A percentile compares a stretch with the other conserved stretches of the same genome.
Evolutionary conservation across 2,888 invertebrate genomes (phyloP).

Genomic region (Idaea dimidiata): DNA sequence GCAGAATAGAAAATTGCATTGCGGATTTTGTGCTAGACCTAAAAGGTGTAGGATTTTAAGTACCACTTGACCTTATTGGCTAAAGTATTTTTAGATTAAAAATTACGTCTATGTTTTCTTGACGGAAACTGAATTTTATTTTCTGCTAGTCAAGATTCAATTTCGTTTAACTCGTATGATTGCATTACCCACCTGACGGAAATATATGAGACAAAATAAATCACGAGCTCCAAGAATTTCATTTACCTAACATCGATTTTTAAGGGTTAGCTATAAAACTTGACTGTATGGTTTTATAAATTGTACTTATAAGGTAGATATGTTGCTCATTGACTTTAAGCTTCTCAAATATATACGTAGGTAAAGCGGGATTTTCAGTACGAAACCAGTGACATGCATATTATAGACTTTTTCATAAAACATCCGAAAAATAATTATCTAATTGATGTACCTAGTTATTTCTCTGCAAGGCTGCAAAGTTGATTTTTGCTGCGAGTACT

Average conservation of each 20-base stretch:
- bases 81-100: neutral
- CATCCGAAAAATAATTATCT: too few relatives aligned
- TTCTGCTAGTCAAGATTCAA: neutral
- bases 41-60: neutral
- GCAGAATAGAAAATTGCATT: neutral
- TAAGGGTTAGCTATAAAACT: neutral
- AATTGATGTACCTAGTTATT: too few relatives aligned
- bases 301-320: neutral
- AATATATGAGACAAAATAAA: slow-evolving; percentile 1
- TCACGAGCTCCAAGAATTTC: neutral
- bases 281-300: neutral
- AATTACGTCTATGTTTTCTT: neutral
- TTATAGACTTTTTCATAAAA: too few relatives aligned
- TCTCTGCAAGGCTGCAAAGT: too few relatives aligned
- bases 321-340: neutral
- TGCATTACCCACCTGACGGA: neutral
- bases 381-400: too few relatives aligned
- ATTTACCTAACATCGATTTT: slow-evolving; percentile 1
- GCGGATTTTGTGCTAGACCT: neutral
- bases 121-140: neutral
- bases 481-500: too few relatives aligned
- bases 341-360: too few relatives aligned
- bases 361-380: too few relatives aligned
- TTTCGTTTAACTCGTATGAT: neutral
- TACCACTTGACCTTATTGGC: slow-evolving; percentile 1